Evolutionary conservation across 2,113 vertebrate species (phyloP), one percentile per base, ranked within the genome.

Genomic region (Heloderma charlesbogerti): DNA sequence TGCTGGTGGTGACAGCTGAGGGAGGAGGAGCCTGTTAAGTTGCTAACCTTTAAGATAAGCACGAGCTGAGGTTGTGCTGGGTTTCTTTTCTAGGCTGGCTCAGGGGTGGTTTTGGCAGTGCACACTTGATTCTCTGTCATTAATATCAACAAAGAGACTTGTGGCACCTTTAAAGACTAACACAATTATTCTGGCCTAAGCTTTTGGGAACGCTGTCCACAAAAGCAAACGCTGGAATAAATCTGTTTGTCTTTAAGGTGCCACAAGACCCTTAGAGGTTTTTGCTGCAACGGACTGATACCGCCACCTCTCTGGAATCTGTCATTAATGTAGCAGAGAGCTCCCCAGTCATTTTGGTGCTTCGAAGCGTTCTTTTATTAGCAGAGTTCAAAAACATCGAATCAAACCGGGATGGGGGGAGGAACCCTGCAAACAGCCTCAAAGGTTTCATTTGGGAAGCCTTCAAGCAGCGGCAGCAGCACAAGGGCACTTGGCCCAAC

Each of bases 381-480:
- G 34, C 27, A 79, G 71, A 91, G 12, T 40, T 79, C 78, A 92
- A 90, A 92, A 90, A 88, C 1, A 84, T 79, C 86, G 82, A 66
- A 86, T 5, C 48, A 86, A 91, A 93, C 6, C 4, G 93, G 93
- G 93, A 93, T 94, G 94, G 92, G 92, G 95, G 40, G 77, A 13
- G 45, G 1, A 51, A 16, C 6, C 27, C 93, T 89, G 91, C 67
- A 92, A 90, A 87, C 82, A 37, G 80, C 71, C 43, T 94, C 80
- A 7, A 37, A 27, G 82, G 93, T 90, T 88, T 87, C 77, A 78
- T 83, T 92, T 86, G 87, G 60, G 89, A 86, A 0, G 6, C 72
- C 83, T 92, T 75, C 25, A 37, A 40, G 88, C 91, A 43, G 93
- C 0, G 0, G 86, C 81, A 18, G 72, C 72, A 31, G 34, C 34